phyloP scores from a whole-genome alignment of 2,113 vertebrate species.

The Prolemur simus region DNA sequence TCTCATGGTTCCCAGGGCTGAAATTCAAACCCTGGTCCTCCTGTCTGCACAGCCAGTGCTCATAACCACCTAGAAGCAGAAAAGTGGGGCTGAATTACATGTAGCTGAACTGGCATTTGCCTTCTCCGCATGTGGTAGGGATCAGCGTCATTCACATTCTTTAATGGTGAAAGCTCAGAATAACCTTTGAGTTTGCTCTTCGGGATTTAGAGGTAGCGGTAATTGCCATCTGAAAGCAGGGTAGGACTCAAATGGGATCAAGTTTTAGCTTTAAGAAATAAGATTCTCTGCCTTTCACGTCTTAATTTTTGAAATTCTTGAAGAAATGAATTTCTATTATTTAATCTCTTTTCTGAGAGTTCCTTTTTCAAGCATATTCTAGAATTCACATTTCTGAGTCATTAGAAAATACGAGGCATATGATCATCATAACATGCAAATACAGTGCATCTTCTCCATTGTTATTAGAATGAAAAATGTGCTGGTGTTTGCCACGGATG shows the following conservation, averaged over 20 bases:
- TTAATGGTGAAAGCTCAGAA: not conserved
- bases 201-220: not conserved
- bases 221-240: not conserved
- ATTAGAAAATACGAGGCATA: not conserved
- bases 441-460: not conserved
- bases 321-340: slow-evolving; percentile 16
- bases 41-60: not conserved
- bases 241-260: not conserved
- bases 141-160: not conserved
- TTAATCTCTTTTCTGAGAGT: slow-evolving; percentile 25
- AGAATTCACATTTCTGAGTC: slow-evolving; percentile 17
- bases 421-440: not conserved
- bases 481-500: not conserved
- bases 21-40: not conserved
- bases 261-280: slow-evolving; percentile 3
- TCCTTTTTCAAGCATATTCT: not conserved
- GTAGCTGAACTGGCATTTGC: not conserved
- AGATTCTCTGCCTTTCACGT: not conserved
- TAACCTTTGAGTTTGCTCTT: not conserved
- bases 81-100: not conserved
- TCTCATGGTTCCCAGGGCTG: not conserved
- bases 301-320: slow-evolving; percentile 39
- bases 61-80: not conserved
- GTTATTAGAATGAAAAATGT: not conserved
- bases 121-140: not conserved